Conservation (phyloP, 2,888 invertebrate species). For the Agrotis exclamationis region DNA sequence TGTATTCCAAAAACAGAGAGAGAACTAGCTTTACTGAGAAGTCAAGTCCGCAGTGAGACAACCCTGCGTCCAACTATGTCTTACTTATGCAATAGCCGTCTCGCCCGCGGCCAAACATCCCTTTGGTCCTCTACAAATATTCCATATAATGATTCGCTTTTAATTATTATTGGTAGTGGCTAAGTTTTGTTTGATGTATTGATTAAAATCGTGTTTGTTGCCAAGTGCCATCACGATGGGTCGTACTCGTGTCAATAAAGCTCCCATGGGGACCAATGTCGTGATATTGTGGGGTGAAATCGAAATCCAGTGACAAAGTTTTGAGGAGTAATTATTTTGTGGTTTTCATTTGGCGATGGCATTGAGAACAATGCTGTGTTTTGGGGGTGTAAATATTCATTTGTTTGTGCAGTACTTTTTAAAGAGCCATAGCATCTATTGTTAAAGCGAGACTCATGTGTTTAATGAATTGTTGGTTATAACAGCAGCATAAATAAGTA, state of each 20-base stretch:
- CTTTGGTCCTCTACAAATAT: conserved; percentile 90
- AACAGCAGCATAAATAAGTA: not conserved
- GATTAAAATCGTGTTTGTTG: conserved; percentile 89
- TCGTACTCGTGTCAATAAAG: conserved; percentile 78
- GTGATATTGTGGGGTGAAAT: conserved; percentile 55
- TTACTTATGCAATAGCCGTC: conserved; percentile 74
- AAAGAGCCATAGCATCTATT: not conserved
- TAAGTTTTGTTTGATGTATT: conserved; percentile 91
- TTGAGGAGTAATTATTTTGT: conserved; percentile 59
- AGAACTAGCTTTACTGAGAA: not conserved
- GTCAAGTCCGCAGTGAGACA: conserved; percentile 34
- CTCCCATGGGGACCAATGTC: conserved; percentile 71
- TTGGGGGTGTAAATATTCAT: conserved; percentile 15
- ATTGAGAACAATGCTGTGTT: conserved; percentile 37
- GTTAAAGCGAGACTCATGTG: not conserved
- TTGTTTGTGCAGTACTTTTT: conserved; percentile 20
- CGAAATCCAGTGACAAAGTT: conserved; percentile 57
- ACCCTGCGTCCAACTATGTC: conserved; percentile 71
- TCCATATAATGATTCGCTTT: conserved; percentile 90
- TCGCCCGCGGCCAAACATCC: conserved; percentile 82
- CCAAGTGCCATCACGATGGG: conserved; percentile 83
- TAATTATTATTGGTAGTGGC: conserved; percentile 90
- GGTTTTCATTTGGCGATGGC: conserved; percentile 51
- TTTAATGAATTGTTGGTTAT: not conserved
- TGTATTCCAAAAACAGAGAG: not conserved